A percentile compares a stretch with the other conserved stretches of the same genome.
Evolutionary conservation across 1,140 invertebrate species (phyloP).

Genomic region (Lasioglossum albipes): DNA sequence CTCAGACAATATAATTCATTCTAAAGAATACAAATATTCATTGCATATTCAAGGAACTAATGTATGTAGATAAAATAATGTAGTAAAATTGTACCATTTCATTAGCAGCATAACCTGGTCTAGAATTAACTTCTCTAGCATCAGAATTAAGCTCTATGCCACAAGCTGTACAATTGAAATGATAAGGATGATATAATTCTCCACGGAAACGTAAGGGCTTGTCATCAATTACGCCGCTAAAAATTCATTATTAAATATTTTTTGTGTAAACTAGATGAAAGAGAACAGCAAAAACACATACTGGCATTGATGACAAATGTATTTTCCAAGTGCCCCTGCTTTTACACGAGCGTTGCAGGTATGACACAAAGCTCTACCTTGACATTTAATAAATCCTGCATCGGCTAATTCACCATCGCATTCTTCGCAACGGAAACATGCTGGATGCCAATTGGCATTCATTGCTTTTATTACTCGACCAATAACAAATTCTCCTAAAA

Average conservation of each 20-base stretch:
- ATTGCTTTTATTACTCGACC: conserved; percentile 99
- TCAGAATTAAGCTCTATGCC: conserved; percentile 92
- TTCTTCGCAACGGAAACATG: conserved; percentile 97
- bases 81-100: conserved; percentile 85
- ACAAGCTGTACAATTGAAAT: conserved; percentile 98
- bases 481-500: conserved; percentile 95
- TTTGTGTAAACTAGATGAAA: conserved; percentile 22
- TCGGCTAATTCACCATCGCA: conserved; percentile 96
- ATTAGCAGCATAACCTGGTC: conserved; percentile 93
- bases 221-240: conserved; percentile 96
- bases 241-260: conserved; percentile 27
- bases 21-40: conserved; percentile 75
- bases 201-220: conserved; percentile 97
- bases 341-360: conserved; percentile 98
- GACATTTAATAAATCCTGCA: conserved; percentile 97
- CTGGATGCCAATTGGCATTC: conserved; percentile 99
- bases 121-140: conserved; percentile 95
- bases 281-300: conserved; percentile 80
- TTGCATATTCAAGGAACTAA: conserved; percentile 1
- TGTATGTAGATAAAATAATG: background rate
- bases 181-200: conserved; percentile 99
- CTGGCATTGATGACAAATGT: conserved; percentile 99
- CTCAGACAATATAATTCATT: conserved; percentile 98
- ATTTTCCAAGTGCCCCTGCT: conserved; percentile 96
- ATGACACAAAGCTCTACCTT: conserved; percentile 95